Base-by-base conservation (phyloP, 2,797 vertebrate species). In the Urophycis tenuis region DNA sequence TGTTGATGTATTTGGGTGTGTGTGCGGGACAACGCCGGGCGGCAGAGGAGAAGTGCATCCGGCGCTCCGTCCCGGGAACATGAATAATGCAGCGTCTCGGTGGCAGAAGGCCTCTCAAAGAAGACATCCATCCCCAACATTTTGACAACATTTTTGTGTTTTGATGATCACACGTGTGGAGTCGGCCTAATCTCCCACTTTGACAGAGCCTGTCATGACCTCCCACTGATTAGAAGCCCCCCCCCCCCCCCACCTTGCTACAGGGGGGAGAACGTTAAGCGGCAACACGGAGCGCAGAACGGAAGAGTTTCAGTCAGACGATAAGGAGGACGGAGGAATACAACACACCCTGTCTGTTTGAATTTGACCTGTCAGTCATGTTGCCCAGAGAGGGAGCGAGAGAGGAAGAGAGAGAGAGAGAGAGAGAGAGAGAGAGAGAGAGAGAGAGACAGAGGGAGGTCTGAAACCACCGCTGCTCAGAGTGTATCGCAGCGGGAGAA, bases 341-440 rank as follows among this genome's bases (percentile, higher is more conserved):
- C 49, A 72, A 36, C 10, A 72, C 11, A 25, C 17, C 35, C 19
- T n/a, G 33, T 35, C 71, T 25, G 22, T 25, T n/a, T 72, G 71
- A 72, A 11, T 72, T 22, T 11, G 33, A 10, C 71, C 35, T 72
- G 71, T 72, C 71, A 36, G 33, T 72, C 71, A 35, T 75, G 77
- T 31, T 75, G 77, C 49, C 19, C 0, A 22, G 45, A 49, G 45
- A 49, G 45, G 6, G 45, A 49, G 45, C 5, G 45, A 49, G 31
- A 32, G 67, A 71, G 71, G 14, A 22, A 34, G 39, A 32, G 31
- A 60, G 36, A 31, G 67, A 75, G 49, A 75, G 69, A 75, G 73
- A 69, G 71, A 60, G 71, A 45, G 75, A 31, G 49, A 69, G 78
- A 64, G 39, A 74, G 72, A 71, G 32, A 72, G 33, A 75, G 53